Conservation (phyloP, 1,140 invertebrate species). For the Eueides isabella region DNA sequence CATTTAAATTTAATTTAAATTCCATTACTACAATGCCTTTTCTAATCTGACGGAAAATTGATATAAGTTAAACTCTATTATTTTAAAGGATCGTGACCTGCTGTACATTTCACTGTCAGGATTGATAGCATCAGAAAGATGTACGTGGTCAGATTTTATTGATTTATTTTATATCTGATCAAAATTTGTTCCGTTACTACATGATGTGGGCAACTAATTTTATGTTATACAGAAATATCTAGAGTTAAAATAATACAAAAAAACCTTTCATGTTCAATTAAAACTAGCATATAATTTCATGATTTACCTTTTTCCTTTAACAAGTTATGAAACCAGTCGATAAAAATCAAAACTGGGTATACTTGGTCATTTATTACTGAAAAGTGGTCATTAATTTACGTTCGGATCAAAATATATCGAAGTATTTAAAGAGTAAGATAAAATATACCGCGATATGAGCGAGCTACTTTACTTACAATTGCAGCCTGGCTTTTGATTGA, state of each 20-base stretch:
- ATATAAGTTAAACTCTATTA: conserved; percentile 18
- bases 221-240: neutral
- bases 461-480: conserved; percentile 56
- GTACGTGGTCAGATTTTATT: conserved; percentile 33
- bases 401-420: conserved; percentile 55
- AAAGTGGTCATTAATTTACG: conserved; percentile 44
- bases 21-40: neutral
- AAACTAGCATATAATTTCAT: neutral
- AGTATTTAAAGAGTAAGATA: conserved; percentile 47
- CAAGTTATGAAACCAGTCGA: neutral
- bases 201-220: conserved; percentile 10
- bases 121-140: conserved; percentile 33
- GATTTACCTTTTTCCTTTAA: neutral
- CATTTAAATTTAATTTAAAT: conserved; percentile 4
- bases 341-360: neutral
- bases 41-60: conserved; percentile 21
- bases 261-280: neutral
- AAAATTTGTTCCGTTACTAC: conserved; percentile 31
- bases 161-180: conserved; percentile 32
- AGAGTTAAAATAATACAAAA: neutral
- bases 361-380: conserved; percentile 35
- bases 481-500: conserved; percentile 53
- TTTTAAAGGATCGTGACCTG: conserved; percentile 39
- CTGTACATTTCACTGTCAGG: conserved; percentile 32
- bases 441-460: conserved; percentile 48